Percentiles rank a stretch among this genome's conserved stretches.
Conservation (phyloP, 2,888 invertebrate genomes). For the Pyrocoelia pectoralis region DNA sequence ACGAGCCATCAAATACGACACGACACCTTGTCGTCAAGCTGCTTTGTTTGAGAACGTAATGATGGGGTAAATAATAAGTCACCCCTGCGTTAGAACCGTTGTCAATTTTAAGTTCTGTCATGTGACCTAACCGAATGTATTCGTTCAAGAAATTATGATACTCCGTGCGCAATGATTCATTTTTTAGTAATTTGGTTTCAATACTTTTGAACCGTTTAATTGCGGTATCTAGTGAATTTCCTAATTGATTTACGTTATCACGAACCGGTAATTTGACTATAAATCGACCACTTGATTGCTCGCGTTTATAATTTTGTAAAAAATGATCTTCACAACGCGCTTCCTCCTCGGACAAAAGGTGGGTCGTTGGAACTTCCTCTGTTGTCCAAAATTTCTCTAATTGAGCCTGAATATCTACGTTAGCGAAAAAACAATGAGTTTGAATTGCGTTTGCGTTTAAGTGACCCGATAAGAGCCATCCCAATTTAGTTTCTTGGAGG, state of each 20-base stretch:
- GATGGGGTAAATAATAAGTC: slow-evolving; percentile 7
- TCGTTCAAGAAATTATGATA: neutral
- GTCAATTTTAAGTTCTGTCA: neutral
- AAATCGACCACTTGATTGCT: neutral
- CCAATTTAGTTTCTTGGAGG: neutral
- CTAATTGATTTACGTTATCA: slow-evolving; percentile 6
- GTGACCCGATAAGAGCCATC: neutral
- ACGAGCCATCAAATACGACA: neutral
- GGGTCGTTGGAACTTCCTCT: no score
- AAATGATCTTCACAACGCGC: no score
- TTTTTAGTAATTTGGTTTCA: neutral
- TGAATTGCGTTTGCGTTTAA: neutral
- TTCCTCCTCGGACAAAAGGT: no score
- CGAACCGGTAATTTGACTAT: slow-evolving; percentile 5
- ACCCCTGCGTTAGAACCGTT: neutral
- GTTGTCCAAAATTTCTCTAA: neutral
- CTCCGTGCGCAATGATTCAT: neutral
- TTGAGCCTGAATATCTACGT: neutral
- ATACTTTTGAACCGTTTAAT: neutral
- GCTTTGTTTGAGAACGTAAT: neutral
- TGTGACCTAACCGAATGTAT: neutral
- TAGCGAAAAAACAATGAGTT: neutral
- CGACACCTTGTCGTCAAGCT: slow-evolving; percentile 4
- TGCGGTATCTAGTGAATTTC: neutral
- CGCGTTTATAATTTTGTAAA: neutral